Base-by-base conservation (phyloP, 2,113 vertebrate species). In the Potamarius usumacintae region DNA sequence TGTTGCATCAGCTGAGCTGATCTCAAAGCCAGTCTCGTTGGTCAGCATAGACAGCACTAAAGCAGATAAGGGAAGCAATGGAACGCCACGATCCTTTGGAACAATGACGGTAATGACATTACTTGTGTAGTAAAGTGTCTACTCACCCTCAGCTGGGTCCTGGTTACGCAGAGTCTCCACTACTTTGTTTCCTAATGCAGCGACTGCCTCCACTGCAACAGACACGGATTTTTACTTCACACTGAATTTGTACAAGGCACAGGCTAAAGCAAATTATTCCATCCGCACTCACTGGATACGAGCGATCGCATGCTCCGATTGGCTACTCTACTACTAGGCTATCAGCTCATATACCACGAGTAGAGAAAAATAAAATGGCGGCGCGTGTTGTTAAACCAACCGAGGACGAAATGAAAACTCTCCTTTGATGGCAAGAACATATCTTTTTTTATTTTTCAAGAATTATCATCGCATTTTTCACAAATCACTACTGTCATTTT, bases 1-100 rank as follows among this genome's bases (percentile, higher is more conserved):
- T 0, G 98, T 99, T 0, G 98, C 97, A 0, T 99, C 98, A 0
- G 98, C 97, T 0, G 98, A 99, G 91, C 97, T 98, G 91, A 99
- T 98, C 93, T 99, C 97, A 14, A 99, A 99, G 69, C 98, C 98
- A 0, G 98, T 99, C 90, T 98, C 97, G 0, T 99, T 99, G 91
- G 98, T 99, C 91, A 99, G 89, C 98, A 99, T 99, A 90, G 97
- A 98, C 67, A 99, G 94, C 1, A 98, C 98, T 99, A 91, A 30
- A 92, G 88, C 5, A 55, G 55, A n/a, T 25, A 67, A 50, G n/a
- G 7, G 18, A 50, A 79, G 6, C 52, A 71, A 52, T 15, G 14
- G n/a, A 63, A 77, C 1, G 34, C 12, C 7, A 48, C 10, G 25
- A n/a, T 48, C 57, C 4, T 15, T 6, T 48, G 30, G 15, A 82